Conservation (phyloP, 2,797 vertebrate genomes). For the Hippocampus kuda region DNA sequence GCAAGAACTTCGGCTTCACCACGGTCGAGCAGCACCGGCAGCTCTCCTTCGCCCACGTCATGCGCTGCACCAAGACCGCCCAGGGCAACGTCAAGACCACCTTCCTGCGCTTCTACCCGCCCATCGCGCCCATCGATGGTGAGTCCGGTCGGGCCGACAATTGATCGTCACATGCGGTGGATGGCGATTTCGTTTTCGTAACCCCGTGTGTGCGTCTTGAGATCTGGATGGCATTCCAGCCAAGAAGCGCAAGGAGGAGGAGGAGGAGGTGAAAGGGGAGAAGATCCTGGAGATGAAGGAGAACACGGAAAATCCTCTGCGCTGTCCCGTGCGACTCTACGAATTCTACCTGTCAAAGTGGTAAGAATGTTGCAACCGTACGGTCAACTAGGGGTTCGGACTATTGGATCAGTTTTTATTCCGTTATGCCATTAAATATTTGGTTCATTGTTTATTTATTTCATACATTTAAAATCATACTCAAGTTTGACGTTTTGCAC, state of each 20-base stretch:
- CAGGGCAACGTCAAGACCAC: slow-evolving; percentile 80
- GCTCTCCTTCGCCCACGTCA: slow-evolving; percentile 91
- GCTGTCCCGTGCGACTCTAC: slow-evolving; percentile 91
- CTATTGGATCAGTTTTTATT: too few species aligned
- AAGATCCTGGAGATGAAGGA: slow-evolving; percentile 88
- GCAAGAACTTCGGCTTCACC: slow-evolving; percentile 90
- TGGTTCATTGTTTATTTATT: too few species aligned
- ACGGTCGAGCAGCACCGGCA: slow-evolving; percentile 85
- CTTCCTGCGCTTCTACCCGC: slow-evolving; percentile 91
- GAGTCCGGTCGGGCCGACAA: slow-evolving; percentile 11
- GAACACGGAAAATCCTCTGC: slow-evolving; percentile 86
- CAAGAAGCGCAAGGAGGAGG: slow-evolving; percentile 80
- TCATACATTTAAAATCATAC: too few species aligned
- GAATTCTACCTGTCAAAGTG: slow-evolving; percentile 98
- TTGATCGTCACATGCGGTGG: too few species aligned
- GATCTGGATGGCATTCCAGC: slow-evolving; percentile 34
- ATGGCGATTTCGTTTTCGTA: too few species aligned
- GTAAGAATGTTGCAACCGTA: slow-evolving; percentile 56
- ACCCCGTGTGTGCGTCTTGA: neutral
- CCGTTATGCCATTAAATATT: too few species aligned
- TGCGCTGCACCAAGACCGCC: slow-evolving; percentile 84
- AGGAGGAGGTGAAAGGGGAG: slow-evolving; percentile 39
- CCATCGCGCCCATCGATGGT: slow-evolving; percentile 67
- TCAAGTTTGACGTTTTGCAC: too few species aligned
- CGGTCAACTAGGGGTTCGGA: too few species aligned